phyloP scores from a whole-genome alignment of 2,888 invertebrate species.

The Sinelater perroti region DNA sequence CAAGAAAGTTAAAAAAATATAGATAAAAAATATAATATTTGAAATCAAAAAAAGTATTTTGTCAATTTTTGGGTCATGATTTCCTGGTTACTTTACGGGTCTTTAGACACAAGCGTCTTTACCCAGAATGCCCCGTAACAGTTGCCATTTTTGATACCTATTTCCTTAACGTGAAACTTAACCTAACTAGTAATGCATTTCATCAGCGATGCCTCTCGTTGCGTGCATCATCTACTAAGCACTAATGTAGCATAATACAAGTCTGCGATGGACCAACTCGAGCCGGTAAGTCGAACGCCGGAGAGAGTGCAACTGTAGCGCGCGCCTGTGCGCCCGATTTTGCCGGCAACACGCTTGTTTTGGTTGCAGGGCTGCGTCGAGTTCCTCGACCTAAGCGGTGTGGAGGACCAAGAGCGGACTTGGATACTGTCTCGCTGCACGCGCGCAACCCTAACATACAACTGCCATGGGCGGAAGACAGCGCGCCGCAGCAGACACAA shows the following conservation, averaged over 20 bases:
- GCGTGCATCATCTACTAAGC: slow-evolving; percentile 6
- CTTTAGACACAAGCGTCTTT: too few species aligned
- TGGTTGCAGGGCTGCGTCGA: slow-evolving; percentile 57
- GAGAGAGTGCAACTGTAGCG: not conserved
- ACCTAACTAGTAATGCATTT: slow-evolving; percentile 20
- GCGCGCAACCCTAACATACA: slow-evolving; percentile 60
- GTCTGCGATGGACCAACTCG: slow-evolving; percentile 27
- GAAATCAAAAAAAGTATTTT: too few species aligned
- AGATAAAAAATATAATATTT: too few species aligned
- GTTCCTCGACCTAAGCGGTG: slow-evolving; percentile 78
- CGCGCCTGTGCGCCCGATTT: too few species aligned
- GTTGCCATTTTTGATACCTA: slow-evolving; percentile 22
- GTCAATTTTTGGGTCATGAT: too few species aligned
- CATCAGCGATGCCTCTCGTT: slow-evolving; percentile 20
- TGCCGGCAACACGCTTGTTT: not conserved
- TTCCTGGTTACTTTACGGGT: too few species aligned
- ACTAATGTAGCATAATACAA: slow-evolving; percentile 20
- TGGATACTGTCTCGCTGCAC: slow-evolving; percentile 69
- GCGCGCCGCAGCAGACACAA: slow-evolving; percentile 16
- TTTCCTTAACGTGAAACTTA: slow-evolving; percentile 25
- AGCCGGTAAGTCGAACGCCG: slow-evolving; percentile 11
- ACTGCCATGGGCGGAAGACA: slow-evolving; percentile 54
- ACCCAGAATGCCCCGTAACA: not conserved
- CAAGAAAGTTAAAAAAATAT: too few species aligned
- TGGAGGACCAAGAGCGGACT: slow-evolving; percentile 73